A percentile compares a stretch with the other conserved stretches of the same genome.
These are phyloP conservation scores for Danio albolineatus DNA, from an alignment of 2,797 vertebrate genomes.

Conservation along the genomic window DNA sequence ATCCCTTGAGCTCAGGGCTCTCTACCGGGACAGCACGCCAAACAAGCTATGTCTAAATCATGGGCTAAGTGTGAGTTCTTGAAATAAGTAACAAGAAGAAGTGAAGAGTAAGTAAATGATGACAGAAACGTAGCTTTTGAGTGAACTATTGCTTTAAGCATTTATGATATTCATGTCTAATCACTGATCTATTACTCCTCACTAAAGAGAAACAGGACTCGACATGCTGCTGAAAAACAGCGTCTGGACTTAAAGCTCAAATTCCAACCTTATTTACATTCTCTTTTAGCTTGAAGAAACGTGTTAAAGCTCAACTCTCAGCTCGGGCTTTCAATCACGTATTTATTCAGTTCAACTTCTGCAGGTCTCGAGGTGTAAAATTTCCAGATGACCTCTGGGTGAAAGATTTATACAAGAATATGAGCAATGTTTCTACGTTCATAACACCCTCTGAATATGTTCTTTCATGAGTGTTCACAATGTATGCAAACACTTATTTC, in stretches of 20 bases:
- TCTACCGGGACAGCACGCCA: no score
- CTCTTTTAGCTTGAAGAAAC: background rate
- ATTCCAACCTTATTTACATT: slow-evolving; percentile 17
- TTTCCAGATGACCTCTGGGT: background rate
- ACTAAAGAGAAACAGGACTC: background rate
- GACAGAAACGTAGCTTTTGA: no score
- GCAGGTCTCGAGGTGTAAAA: background rate
- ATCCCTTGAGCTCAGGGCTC: no score
- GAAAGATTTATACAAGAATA: background rate
- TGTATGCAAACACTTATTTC: no score
- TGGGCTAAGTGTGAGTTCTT: no score
- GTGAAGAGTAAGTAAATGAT: no score
- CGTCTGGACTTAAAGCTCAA: background rate
- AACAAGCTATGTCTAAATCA: no score
- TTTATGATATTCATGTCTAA: background rate
- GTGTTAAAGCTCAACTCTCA: background rate
- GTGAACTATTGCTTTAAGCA: no score
- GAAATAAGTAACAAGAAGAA: no score
- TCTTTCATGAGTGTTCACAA: background rate
- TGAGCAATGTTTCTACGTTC: background rate
- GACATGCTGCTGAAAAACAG: background rate
- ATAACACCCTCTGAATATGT: background rate
- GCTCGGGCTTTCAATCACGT: background rate
- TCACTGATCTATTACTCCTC: background rate
- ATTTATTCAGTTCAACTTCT: background rate